phyloP scores from a whole-genome alignment of 1,140 invertebrate genomes.

The Oryzaephilus surinamensis region DNA sequence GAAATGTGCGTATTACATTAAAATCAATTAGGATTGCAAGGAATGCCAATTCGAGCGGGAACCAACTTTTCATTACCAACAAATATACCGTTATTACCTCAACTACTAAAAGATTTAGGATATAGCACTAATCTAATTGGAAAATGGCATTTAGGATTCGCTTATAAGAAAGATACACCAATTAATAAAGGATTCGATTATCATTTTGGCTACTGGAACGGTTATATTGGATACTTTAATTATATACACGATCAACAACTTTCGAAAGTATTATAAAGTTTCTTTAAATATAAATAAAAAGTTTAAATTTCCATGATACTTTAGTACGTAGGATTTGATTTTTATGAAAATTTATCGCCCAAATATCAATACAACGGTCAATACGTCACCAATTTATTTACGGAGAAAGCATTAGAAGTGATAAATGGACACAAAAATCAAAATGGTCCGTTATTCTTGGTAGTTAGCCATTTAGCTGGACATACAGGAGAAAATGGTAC shows the following conservation, averaged over 20 bases:
- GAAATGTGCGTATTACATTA: neutral
- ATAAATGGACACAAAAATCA: conserved; percentile 51
- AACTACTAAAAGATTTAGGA: conserved; percentile 63
- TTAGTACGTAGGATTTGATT: conserved; percentile 22
- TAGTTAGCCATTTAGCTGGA: conserved; percentile 67
- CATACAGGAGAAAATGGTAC: conserved; percentile 60
- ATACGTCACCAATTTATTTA: conserved; percentile 71
- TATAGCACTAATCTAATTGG: conserved; percentile 78
- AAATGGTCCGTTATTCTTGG: conserved; percentile 66
- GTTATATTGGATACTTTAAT: conserved; percentile 51
- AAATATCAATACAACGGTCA: conserved; percentile 45
- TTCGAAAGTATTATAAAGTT: neutral
- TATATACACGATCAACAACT: conserved; percentile 25
- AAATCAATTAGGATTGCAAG: conserved; percentile 48
- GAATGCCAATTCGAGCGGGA: conserved; percentile 43
- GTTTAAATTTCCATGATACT: neutral
- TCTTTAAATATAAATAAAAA: neutral
- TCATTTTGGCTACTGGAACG: conserved; percentile 55
- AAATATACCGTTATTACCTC: conserved; percentile 48
- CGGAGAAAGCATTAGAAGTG: conserved; percentile 55
- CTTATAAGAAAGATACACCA: conserved; percentile 38
- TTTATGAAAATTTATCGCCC: conserved; percentile 21
- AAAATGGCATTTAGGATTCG: conserved; percentile 76
- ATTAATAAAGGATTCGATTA: conserved; percentile 49
- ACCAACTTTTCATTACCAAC: conserved; percentile 47